Evolutionary conservation across 1,140 invertebrate species (phyloP), one percentile per base, ranked within the genome.

Genomic region (Sinella curviseta): DNA sequence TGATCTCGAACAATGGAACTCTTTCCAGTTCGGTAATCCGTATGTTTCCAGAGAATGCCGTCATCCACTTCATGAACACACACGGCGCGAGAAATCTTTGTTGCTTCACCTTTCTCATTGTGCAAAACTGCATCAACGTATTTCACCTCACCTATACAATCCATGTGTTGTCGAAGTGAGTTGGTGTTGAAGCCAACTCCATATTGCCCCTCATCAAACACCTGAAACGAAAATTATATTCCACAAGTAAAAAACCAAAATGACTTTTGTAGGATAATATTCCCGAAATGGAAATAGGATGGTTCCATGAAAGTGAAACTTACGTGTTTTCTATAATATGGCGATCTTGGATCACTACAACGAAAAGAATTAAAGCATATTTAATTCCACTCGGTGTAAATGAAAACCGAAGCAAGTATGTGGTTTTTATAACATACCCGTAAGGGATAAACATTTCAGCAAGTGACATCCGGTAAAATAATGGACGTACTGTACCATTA

Each of bases 21-120:
- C 4, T 74, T 60, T 30, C 78, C 67, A 17, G 80, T 77, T 65
- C 34, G 16, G 16, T n/a, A 67, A n/a, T 79, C 76, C 8, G 67
- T 74, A 28, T 80, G 57, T 36, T 77, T 77, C 79, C 79, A 80
- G 1, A 80, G 54, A 20, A 80, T 57, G 26, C 79, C 79, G 8
- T 31, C 79, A 30, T 80, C 79, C n/a, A 73, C 77, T 65, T 80
- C 79, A 28, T 75, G 48, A 20, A 80, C 48, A 57, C 78, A 77
- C 48, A 80, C 60, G 4, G 34, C 78, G 17, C 48, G 60, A 8
- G 14, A 3, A 1, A 28, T 4, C 36, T 31, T 31, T 16, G 2
- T 8, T 1, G 65, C 3, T n/a, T 55, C 48, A n/a, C 80, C 80
- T 12, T 73, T 17, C 16, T 76, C 12, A 36, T 77, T 57, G 55